Conservation (phyloP, 1,140 invertebrate species). For the Harpegnathos saltator region DNA sequence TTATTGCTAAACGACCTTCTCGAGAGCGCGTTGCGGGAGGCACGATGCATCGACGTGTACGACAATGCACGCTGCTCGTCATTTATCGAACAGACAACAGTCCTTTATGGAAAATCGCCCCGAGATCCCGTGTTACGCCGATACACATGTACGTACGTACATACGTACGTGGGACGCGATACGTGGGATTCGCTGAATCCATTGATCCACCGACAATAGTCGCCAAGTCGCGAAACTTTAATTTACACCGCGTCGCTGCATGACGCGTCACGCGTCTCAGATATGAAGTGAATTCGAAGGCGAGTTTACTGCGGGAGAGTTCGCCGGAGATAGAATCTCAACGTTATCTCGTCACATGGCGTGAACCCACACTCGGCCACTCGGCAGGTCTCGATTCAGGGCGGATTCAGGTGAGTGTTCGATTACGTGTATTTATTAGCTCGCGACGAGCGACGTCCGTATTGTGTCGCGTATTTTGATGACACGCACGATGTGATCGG, state of each 20-base stretch:
- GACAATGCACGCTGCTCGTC: constrained; percentile 26
- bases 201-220: constrained; percentile 50
- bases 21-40: not conserved
- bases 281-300: not conserved
- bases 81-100: constrained; percentile 34
- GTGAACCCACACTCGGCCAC: too few relatives aligned
- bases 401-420: too few relatives aligned
- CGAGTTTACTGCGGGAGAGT: not conserved
- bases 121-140: constrained; percentile 34
- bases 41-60: not conserved
- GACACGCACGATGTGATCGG: too few relatives aligned
- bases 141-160: not conserved
- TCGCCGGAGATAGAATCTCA: not conserved
- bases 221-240: constrained; percentile 39
- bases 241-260: not conserved
- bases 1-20: not conserved
- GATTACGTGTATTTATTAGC: too few relatives aligned
- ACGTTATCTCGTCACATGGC: too few relatives aligned
- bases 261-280: not conserved
- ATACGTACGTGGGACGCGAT: not conserved
- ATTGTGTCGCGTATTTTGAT: too few relatives aligned
- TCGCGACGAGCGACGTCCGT: too few relatives aligned
- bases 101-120: constrained; percentile 44
- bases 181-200: constrained; percentile 33
- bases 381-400: too few relatives aligned